These are phyloP conservation scores for Piscicola geometra DNA, from an alignment of 2,888 invertebrate genomes.

Conservation along the genomic window DNA sequence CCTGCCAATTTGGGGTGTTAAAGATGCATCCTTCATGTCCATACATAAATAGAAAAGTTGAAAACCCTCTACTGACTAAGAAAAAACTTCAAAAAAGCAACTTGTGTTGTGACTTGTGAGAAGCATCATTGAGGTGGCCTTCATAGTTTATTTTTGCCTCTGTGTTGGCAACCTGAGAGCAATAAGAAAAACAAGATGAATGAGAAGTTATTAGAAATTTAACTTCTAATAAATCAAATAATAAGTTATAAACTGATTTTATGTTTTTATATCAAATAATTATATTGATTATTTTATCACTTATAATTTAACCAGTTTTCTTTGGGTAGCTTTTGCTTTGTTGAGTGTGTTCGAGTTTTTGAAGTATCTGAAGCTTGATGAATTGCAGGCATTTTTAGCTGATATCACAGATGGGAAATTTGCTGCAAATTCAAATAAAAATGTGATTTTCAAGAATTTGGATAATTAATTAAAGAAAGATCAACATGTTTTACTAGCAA, in stretches of 20 bases:
- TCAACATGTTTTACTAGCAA: too few species aligned
- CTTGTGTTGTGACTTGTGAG: background rate
- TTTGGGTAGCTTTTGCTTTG: background rate
- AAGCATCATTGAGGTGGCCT: background rate
- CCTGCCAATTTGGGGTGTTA: too few species aligned
- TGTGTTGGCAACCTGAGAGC: conserved; percentile 9
- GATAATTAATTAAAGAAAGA: background rate
- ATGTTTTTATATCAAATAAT: background rate
- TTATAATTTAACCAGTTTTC: background rate
- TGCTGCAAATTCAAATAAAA: background rate
- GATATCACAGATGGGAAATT: background rate
- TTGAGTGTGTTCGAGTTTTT: conserved; percentile 2
- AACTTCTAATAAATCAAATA: too few species aligned
- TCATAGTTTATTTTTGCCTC: conserved; percentile 9
- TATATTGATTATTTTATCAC: background rate
- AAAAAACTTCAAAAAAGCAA: background rate
- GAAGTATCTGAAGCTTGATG: conserved; percentile 1
- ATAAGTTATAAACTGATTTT: too few species aligned
- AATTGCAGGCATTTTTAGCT: background rate
- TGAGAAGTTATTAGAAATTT: too few species aligned
- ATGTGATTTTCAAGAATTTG: background rate
- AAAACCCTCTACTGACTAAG: background rate
- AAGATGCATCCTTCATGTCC: too few species aligned
- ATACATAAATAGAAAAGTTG: too few species aligned
- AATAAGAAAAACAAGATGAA: background rate